Evolutionary conservation across 1,140 invertebrate species (phyloP).

Genomic region (Proales similis): DNA sequence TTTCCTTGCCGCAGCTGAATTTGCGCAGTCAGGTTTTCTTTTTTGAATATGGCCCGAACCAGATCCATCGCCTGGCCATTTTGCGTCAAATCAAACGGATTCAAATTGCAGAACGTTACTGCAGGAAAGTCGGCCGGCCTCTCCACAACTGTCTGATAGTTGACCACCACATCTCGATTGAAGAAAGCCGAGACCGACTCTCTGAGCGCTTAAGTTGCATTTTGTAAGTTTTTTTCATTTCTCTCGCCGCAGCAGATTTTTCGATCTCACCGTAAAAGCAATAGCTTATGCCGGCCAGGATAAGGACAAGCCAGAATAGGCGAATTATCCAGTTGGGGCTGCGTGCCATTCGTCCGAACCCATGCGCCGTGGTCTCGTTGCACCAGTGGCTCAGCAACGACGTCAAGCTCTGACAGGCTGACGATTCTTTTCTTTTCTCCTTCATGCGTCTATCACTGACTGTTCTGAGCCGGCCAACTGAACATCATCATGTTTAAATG

Average conservation of each 20-base stretch:
- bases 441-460: too few relatives aligned
- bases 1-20: background rate
- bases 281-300: background rate
- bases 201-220: background rate
- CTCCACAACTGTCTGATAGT: background rate
- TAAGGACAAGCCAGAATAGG: conserved; percentile 1
- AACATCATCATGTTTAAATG: too few relatives aligned
- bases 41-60: background rate
- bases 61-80: background rate
- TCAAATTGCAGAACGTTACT: conserved; percentile 26
- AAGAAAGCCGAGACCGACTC: background rate
- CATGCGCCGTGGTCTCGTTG: conserved; percentile 8
- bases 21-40: background rate
- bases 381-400: too few relatives aligned
- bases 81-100: conserved; percentile 14
- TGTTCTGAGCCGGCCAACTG: too few relatives aligned
- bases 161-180: too few relatives aligned
- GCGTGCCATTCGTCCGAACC: conserved; percentile 1
- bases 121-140: conserved; percentile 19
- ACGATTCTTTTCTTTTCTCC: too few relatives aligned
- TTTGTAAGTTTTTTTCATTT: background rate
- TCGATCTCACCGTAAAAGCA: conserved; percentile 18
- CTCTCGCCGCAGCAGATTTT: background rate
- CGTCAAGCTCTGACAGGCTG: too few relatives aligned
- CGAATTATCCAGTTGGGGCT: background rate